A percentile compares a stretch with the other conserved stretches of the same genome.
phyloP scores from a whole-genome alignment of 2,888 invertebrate genomes.

The Perithous albicinctus region DNA sequence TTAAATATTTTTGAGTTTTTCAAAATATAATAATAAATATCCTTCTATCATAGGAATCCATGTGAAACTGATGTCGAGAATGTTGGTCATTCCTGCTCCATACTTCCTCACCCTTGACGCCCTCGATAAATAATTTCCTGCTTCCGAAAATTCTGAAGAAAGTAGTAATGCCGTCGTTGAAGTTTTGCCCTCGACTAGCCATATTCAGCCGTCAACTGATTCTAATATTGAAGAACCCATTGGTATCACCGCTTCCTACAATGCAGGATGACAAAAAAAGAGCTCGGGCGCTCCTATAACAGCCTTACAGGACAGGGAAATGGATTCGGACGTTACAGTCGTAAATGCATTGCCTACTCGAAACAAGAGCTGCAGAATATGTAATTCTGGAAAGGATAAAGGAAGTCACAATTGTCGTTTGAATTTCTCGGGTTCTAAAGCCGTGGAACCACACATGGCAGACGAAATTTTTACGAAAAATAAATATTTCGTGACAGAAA shows the following conservation, averaged over 20 bases:
- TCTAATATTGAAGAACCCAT: constrained; percentile 1
- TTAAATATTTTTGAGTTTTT: constrained; percentile 9
- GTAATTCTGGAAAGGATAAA: constrained; percentile 37
- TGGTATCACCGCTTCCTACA: constrained; percentile 53
- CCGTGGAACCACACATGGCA: constrained; percentile 69
- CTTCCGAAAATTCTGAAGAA: neutral
- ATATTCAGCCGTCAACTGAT: neutral
- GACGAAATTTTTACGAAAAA: constrained; percentile 56
- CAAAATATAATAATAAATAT: constrained; percentile 19
- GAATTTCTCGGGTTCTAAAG: constrained; percentile 66
- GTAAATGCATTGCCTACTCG: constrained; percentile 48
- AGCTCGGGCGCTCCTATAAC: constrained; percentile 59
- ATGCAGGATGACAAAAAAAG: constrained; percentile 64
- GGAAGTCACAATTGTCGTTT: constrained; percentile 62
- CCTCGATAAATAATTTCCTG: neutral
- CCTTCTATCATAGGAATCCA: constrained; percentile 14
- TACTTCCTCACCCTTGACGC: constrained; percentile 4
- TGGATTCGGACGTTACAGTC: constrained; percentile 47
- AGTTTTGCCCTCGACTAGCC: neutral
- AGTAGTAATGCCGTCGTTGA: neutral
- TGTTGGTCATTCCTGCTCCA: neutral
- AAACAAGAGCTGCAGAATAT: constrained; percentile 48
- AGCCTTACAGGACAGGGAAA: constrained; percentile 57
- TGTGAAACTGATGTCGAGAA: neutral
- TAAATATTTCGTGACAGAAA: constrained; percentile 40